Evolutionary conservation across 2,888 invertebrate species (phyloP), one percentile per base, ranked within the genome.

Genomic region (Clostera curtula): DNA sequence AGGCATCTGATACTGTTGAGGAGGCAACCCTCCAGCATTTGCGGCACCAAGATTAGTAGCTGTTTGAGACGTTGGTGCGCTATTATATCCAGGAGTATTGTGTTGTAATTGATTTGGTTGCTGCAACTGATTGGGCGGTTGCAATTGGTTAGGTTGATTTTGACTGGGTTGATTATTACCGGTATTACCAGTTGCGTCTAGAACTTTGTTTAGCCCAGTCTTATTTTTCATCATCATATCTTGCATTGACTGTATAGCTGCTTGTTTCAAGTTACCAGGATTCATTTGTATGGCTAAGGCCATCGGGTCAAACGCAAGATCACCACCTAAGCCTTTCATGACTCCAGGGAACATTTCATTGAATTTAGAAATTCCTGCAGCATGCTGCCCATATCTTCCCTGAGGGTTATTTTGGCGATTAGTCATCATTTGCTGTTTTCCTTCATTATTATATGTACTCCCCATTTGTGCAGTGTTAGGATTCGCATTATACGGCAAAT

Each of bases 231-330:
- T 55, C 63, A 79, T 63, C 29, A 76, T 36, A 29, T 68, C 70
- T 22, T 68, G 50, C 54, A 74, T 76, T 1, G 61, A 49, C 17
- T 67, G 42, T 47, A 74, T 64, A 19, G 74, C 74, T 10, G 53
- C 49, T 29, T 52, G 54, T 39, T 76, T 58, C 25, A 73, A 68
- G 36, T 82, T 83, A 17, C 67, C 69, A 24, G 82, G 82, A 47
- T 82, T 82, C 79, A 83, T 79, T 51, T 82, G 79, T 43, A 82
- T 61, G 5, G 83, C 83, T 34, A 83, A 72, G 17, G 70, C 57
- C 82, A 83, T 83, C 2, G 83, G 82, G 48, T 83, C 80, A 33
- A 77, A 82, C 15, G 71, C 71, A 28, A 82, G 54, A 31, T 77
- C 70, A 10, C 62, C 65, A 7, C 50, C 55, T 11, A 49, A 14